Conservation (phyloP, 2,797 vertebrate genomes). For the Rachycentron canadum region DNA sequence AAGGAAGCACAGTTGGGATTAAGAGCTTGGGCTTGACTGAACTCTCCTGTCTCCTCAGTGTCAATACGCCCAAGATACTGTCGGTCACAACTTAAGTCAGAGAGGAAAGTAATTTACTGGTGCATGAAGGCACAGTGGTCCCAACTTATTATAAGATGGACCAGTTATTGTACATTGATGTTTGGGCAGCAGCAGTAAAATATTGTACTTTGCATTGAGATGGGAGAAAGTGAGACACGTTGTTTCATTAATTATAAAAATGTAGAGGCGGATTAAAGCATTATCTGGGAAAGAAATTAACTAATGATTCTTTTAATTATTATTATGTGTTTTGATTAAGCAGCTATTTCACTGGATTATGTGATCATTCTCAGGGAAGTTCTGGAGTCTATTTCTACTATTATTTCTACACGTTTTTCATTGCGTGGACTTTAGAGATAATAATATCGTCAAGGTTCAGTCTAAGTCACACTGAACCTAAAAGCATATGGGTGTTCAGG, state of each 20-base stretch:
- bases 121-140: constrained; percentile 37
- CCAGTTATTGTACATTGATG: constrained; percentile 29
- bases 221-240: not conserved
- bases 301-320: not conserved
- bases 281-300: not conserved
- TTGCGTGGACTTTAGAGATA: not conserved
- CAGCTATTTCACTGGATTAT: too few relatives aligned
- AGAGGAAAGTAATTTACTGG: constrained; percentile 76
- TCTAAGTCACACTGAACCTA: not conserved
- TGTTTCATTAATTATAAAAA: not conserved
- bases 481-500: not conserved
- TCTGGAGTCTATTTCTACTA: not conserved
- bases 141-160: constrained; percentile 51
- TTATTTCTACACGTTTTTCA: not conserved
- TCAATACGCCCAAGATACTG: constrained; percentile 72
- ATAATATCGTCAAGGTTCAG: not conserved
- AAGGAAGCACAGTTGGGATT: constrained; percentile 79
- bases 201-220: not conserved
- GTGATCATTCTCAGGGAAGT: too few relatives aligned
- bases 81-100: constrained; percentile 68
- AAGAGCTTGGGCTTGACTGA: constrained; percentile 75
- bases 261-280: not conserved
- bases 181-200: not conserved
- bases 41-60: constrained; percentile 67
- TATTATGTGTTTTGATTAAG: not conserved